Conservation (phyloP, 2,797 vertebrate species). For the Scyliorhinus canicula region DNA sequence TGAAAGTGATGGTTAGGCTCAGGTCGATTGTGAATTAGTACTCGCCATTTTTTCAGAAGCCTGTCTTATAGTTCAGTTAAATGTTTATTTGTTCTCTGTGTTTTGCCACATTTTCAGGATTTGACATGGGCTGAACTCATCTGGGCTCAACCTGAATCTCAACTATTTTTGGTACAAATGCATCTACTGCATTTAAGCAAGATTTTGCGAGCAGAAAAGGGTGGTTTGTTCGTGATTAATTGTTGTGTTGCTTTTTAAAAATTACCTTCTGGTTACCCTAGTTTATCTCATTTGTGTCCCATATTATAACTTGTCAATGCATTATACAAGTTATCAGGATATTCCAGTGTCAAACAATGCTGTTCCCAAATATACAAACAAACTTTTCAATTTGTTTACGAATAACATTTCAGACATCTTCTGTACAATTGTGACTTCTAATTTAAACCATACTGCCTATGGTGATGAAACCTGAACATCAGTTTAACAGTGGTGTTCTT, state of each 20-base stretch:
- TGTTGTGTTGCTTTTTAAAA: neutral
- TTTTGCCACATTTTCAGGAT: neutral
- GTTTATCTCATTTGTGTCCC: neutral
- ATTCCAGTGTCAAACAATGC: neutral
- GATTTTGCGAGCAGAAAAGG: neutral
- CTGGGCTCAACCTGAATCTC: neutral
- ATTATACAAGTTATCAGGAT: too few species aligned
- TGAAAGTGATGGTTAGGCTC: neutral
- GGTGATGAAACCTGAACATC: neutral
- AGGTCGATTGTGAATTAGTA: neutral
- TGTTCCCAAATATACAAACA: neutral
- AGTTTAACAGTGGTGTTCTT: neutral
- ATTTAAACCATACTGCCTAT: neutral
- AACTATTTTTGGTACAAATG: neutral
- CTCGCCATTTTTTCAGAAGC: neutral
- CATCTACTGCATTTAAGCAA: neutral
- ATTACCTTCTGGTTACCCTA: neutral
- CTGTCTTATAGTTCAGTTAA: neutral
- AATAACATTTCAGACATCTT: neutral
- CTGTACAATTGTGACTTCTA: neutral
- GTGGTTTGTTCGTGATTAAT: neutral
- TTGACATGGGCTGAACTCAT: neutral
- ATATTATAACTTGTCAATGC: neutral
- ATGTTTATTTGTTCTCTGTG: neutral
- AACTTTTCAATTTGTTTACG: too few species aligned